Percentiles rank a stretch among this genome's conserved stretches.
phyloP scores from a whole-genome alignment of 2,797 vertebrate species.

The Sebastes wilsoni region DNA sequence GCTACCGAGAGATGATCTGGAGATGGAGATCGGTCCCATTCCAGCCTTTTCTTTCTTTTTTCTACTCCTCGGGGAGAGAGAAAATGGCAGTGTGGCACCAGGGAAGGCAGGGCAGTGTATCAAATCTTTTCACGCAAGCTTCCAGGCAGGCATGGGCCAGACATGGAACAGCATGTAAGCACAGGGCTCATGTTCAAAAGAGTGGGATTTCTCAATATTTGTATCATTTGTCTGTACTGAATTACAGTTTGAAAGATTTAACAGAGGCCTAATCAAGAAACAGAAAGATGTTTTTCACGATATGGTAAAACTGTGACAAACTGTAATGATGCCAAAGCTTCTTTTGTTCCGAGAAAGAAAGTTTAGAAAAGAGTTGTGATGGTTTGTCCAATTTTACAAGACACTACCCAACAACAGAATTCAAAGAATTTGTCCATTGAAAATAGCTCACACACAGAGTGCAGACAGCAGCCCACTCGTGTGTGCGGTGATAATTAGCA shows the following conservation, averaged over 20 bases:
- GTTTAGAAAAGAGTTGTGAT: background rate
- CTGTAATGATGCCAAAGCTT: background rate
- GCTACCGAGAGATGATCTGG: slow-evolving; percentile 82
- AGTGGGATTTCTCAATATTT: background rate
- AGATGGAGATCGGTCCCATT: slow-evolving; percentile 81
- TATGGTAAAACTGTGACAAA: background rate
- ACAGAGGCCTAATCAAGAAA: background rate
- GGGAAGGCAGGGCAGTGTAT: slow-evolving; percentile 73
- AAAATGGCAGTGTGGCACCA: slow-evolving; percentile 84
- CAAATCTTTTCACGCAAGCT: slow-evolving; percentile 76
- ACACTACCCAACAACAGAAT: background rate
- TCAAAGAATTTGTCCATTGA: background rate
- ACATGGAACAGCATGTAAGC: slow-evolving; percentile 36
- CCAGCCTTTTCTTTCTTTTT: slow-evolving; percentile 48
- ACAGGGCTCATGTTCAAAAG: slow-evolving; percentile 16
- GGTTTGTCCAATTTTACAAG: background rate
- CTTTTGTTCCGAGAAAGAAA: background rate
- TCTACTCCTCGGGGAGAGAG: slow-evolving; percentile 70
- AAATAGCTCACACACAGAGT: slow-evolving; percentile 26
- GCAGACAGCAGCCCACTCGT: slow-evolving; percentile 56
- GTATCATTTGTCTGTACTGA: background rate
- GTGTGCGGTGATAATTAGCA: slow-evolving; percentile 71
- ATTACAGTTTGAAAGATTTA: background rate
- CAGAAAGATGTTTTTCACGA: background rate
- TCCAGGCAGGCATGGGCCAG: slow-evolving; percentile 50